Percentiles rank a stretch among this genome's conserved stretches.
phyloP scores from a whole-genome alignment of 2,888 invertebrate species.

The Iselma pallidipennis region DNA sequence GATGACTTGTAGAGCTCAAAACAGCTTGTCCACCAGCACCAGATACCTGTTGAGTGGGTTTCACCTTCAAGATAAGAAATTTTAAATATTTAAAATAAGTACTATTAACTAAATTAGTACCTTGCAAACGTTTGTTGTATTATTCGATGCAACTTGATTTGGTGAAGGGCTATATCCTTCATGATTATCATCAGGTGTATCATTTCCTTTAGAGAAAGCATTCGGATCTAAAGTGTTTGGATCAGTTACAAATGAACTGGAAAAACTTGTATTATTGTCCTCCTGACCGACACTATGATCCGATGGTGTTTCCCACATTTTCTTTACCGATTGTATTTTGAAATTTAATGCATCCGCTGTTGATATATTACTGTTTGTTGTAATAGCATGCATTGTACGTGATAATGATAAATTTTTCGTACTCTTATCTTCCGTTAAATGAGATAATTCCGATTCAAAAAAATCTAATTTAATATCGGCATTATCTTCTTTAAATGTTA shows the following conservation, averaged over 20 bases:
- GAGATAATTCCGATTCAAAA: conserved; percentile 82
- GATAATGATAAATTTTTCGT: conserved; percentile 61
- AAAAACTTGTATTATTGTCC: conserved; percentile 46
- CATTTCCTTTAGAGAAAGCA: conserved; percentile 50
- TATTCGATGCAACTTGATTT: conserved; percentile 53
- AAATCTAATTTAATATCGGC: conserved; percentile 93
- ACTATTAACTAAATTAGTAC: conserved; percentile 46
- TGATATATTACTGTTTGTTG: conserved; percentile 71
- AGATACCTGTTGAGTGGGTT: conserved; percentile 79
- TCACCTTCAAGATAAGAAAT: conserved; percentile 61
- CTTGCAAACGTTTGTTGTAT: conserved; percentile 73
- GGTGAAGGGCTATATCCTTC: conserved; percentile 62
- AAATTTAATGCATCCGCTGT: conserved; percentile 86
- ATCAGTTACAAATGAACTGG: conserved; percentile 56
- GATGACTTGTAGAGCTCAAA: conserved; percentile 46
- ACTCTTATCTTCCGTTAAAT: conserved; percentile 72
- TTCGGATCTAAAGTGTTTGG: conserved; percentile 55
- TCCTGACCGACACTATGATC: conserved; percentile 63
- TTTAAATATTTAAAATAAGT: neutral
- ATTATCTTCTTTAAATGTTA: conserved; percentile 77
- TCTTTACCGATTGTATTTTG: conserved; percentile 93
- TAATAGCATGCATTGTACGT: conserved; percentile 63
- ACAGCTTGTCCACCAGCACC: conserved; percentile 56
- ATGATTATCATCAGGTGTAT: conserved; percentile 57
- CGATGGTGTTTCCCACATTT: conserved; percentile 70